A percentile compares a stretch with the other conserved stretches of the same genome.
Evolutionary conservation across 2,113 vertebrate genomes (phyloP).

Genomic region (Bubalus kerabau): DNA sequence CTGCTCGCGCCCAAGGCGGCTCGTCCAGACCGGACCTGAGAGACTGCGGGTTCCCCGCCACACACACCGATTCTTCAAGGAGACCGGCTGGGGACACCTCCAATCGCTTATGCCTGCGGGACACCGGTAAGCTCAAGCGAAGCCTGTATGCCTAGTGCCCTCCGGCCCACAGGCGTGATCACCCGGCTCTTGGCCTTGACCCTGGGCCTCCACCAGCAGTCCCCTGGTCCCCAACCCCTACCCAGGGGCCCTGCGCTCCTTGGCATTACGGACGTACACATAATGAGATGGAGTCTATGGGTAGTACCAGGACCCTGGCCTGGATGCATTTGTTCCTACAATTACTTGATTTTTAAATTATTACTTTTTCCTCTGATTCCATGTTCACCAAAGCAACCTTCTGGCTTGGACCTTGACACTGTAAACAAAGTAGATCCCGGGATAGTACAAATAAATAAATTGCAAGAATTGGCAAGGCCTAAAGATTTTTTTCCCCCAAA

Average conservation of each 20-base stretch:
- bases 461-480: neutral
- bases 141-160: accelerated
- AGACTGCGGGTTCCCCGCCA: accelerated
- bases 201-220: too few relatives aligned
- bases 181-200: neutral
- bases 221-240: neutral
- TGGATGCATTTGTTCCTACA: neutral
- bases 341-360: neutral
- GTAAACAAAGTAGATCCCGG: neutral
- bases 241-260: neutral
- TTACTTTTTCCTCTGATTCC: neutral
- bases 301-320: neutral
- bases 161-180: neutral
- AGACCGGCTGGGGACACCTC: neutral
- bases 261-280: neutral
- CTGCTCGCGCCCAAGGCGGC: neutral
- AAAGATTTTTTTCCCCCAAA: neutral
- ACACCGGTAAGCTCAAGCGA: neutral
- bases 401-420: neutral
- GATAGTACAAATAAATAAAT: neutral
- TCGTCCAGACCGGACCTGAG: accelerated
- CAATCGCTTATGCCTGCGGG: neutral
- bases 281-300: neutral
- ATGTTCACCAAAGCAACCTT: neutral
- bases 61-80: neutral